These are phyloP conservation scores for Trichechus manatus DNA, from an alignment of 2,113 vertebrate species.

Conservation along the genomic window DNA sequence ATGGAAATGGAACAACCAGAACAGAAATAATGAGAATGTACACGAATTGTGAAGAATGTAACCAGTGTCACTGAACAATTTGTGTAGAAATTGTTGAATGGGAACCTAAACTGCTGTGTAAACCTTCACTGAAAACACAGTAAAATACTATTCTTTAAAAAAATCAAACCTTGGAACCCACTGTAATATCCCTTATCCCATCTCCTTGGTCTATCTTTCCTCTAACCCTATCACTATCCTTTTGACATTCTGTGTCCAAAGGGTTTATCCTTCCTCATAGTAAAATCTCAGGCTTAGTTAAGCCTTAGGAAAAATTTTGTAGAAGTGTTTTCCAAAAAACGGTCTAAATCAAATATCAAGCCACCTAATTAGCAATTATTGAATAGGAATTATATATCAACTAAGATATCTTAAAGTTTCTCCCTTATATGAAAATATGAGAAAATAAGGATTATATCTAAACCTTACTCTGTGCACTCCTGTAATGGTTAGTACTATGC, in stretches of 20 bases:
- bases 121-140: not conserved
- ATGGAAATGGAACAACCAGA: not conserved
- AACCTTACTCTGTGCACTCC: not conserved
- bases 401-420: not conserved
- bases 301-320: not conserved
- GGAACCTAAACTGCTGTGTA: not conserved
- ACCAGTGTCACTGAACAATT: not conserved
- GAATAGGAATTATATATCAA: constrained; percentile 6
- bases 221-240: not conserved
- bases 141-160: not conserved
- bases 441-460: not conserved
- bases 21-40: too few species aligned
- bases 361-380: not conserved
- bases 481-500: not conserved
- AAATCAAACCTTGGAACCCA: not conserved
- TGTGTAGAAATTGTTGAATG: not conserved
- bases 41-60: not conserved
- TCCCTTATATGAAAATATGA: not conserved
- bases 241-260: not conserved
- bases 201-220: not conserved
- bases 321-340: not conserved
- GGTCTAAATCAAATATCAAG: constrained; percentile 11
- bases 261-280: constrained; percentile 12
- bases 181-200: not conserved
- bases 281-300: constrained; percentile 28